Percentiles rank a stretch among this genome's conserved stretches.
phyloP scores from a whole-genome alignment of 2,888 invertebrate species.

The Pogonocherus hispidulus region DNA sequence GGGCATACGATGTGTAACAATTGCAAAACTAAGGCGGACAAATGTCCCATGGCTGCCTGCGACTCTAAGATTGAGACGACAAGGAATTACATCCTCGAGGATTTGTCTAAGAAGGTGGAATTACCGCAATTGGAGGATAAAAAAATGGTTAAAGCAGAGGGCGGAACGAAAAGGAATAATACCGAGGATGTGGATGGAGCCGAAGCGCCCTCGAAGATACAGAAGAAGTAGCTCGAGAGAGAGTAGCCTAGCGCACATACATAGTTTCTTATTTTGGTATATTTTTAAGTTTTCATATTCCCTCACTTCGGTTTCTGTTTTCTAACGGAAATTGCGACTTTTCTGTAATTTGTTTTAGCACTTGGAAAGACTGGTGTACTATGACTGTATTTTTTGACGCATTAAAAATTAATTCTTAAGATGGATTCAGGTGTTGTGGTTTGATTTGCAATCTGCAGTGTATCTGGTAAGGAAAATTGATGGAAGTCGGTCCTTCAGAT shows the following conservation, averaged over 20 bases:
- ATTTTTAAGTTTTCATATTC: background rate
- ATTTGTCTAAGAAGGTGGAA: conserved; percentile 39
- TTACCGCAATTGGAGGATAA: conserved; percentile 38
- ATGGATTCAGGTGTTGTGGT: background rate
- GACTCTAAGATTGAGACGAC: conserved; percentile 40
- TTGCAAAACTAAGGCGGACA: conserved; percentile 38
- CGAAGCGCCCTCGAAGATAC: conserved; percentile 37
- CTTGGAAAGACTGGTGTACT: background rate
- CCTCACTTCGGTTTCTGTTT: background rate
- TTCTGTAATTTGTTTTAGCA: background rate
- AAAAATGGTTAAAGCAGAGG: conserved; percentile 30
- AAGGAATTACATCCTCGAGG: conserved; percentile 40
- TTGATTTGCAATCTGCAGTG: background rate
- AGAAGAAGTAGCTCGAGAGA: conserved; percentile 30
- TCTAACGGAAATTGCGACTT: background rate
- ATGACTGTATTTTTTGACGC: background rate
- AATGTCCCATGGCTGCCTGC: conserved; percentile 36
- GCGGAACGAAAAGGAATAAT: conserved; percentile 34
- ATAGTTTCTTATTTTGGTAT: background rate
- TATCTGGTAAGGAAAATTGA: background rate
- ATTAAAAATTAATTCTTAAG: background rate
- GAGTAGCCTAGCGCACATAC: background rate
- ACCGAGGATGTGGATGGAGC: conserved; percentile 32
- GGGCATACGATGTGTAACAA: conserved; percentile 44
- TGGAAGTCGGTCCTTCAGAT: too few species aligned